These are phyloP conservation scores for Pungitius pungitius DNA, from an alignment of 2,113 vertebrate species.

Conservation along the genomic window DNA sequence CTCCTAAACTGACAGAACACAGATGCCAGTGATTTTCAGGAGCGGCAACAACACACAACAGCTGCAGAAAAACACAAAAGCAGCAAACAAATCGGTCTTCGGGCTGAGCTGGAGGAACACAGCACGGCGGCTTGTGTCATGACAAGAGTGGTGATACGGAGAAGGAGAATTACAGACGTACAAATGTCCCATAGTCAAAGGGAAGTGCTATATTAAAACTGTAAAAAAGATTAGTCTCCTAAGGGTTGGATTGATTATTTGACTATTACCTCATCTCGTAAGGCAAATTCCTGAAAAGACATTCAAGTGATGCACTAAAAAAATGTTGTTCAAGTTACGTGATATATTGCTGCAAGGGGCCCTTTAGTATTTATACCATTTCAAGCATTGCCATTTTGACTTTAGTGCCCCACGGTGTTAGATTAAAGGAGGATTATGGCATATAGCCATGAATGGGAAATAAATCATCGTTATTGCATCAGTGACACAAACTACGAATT, in stretches of 20 bases:
- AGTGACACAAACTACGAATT: no score
- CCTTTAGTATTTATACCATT: no score
- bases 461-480: no score
- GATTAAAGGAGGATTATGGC: no score
- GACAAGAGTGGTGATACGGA: background rate
- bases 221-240: no score
- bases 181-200: constrained; percentile 4
- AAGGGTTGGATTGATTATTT: background rate
- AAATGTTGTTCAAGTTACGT: no score
- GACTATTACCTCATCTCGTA: no score
- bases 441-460: no score
- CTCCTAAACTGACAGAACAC: constrained; percentile 13
- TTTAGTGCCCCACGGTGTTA: no score
- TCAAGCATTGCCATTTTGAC: background rate
- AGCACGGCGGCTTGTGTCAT: background rate
- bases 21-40: constrained; percentile 17
- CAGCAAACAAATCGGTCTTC: background rate
- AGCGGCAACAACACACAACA: constrained; percentile 8
- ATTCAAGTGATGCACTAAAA: no score
- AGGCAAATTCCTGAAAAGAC: no score
- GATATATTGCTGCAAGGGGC: no score
- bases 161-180: constrained; percentile 13
- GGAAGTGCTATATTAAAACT: background rate
- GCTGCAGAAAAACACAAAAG: constrained; percentile 24
- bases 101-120: constrained; percentile 8